Percentiles rank a stretch among this genome's conserved stretches.
phyloP scores from a whole-genome alignment of 2,113 vertebrate species.

The Danionella cerebrum region DNA sequence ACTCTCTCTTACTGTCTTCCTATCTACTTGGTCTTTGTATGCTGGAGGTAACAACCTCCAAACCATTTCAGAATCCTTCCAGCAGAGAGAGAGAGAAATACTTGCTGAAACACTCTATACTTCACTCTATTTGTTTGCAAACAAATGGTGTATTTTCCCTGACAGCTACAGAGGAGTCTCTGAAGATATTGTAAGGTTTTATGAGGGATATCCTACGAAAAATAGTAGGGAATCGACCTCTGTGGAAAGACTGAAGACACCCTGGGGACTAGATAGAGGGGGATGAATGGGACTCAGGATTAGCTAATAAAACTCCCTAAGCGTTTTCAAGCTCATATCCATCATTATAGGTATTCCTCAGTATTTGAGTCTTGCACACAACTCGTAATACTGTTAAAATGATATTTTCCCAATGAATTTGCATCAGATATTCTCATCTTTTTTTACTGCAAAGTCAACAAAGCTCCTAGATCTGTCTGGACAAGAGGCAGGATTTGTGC shows the following conservation, averaged over 20 bases:
- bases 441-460: background rate
- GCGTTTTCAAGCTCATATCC: constrained; percentile 1
- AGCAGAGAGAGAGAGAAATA: background rate
- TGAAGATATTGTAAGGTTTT: background rate
- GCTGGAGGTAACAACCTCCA: background rate
- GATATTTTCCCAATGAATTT: background rate
- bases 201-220: background rate
- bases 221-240: constrained; percentile 6
- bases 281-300: constrained; percentile 1
- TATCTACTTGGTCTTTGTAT: background rate
- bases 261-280: background rate
- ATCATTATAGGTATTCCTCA: background rate
- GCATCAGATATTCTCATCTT: background rate
- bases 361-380: background rate
- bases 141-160: constrained; percentile 19
- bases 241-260: background rate
- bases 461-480: background rate
- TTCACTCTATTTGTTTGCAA: background rate
- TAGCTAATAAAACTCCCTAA: constrained; percentile 11
- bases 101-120: background rate
- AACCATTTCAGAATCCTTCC: background rate
- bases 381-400: background rate
- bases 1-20: background rate
- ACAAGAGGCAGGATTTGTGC: background rate
- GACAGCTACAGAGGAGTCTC: constrained; percentile 3